These are phyloP conservation scores for Polyergus mexicanus DNA, from an alignment of 1,140 invertebrate species.

Conservation along the genomic window DNA sequence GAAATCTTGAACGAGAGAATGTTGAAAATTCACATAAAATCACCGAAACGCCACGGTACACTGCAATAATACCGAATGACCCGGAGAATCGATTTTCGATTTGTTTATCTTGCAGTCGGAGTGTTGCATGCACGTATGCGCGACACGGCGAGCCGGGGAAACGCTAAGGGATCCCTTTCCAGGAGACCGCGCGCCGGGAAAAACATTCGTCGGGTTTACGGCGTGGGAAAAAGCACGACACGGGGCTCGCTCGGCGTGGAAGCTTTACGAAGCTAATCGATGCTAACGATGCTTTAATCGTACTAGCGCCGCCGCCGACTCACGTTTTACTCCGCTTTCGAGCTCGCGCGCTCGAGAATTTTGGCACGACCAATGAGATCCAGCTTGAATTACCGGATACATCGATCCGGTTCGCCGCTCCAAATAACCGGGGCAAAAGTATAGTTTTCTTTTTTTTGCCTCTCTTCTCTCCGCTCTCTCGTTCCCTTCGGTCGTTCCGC, in stretches of 20 bases:
- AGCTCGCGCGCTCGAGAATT: constrained; percentile 54
- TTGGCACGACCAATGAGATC: constrained; percentile 72
- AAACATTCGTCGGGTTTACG: constrained; percentile 54
- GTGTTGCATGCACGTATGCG: constrained; percentile 58
- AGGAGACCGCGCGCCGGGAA: constrained; percentile 34
- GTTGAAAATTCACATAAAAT: constrained; percentile 33
- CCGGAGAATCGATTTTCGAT: constrained; percentile 65
- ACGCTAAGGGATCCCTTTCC: constrained; percentile 58
- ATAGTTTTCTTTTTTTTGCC: constrained; percentile 27
- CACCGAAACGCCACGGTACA: constrained; percentile 37
- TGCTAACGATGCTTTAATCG: constrained; percentile 78
- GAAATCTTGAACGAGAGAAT: constrained; percentile 27
- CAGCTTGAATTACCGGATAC: constrained; percentile 66
- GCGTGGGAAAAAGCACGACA: constrained; percentile 53
- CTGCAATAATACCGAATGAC: constrained; percentile 60
- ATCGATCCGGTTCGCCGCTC: constrained; percentile 69
- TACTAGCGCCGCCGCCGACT: constrained; percentile 47
- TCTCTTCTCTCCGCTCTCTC: background rate
- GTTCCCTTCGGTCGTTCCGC: constrained; percentile 60
- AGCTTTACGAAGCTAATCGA: constrained; percentile 72
- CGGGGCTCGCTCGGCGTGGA: constrained; percentile 15
- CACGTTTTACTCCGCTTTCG: constrained; percentile 59
- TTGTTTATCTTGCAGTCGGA: constrained; percentile 56
- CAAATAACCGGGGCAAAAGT: constrained; percentile 68
- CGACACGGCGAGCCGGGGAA: constrained; percentile 36